Conservation (phyloP, 37 sponge, comb jelly and placozoan species). For the Mnemiopsis leidyi region DNA sequence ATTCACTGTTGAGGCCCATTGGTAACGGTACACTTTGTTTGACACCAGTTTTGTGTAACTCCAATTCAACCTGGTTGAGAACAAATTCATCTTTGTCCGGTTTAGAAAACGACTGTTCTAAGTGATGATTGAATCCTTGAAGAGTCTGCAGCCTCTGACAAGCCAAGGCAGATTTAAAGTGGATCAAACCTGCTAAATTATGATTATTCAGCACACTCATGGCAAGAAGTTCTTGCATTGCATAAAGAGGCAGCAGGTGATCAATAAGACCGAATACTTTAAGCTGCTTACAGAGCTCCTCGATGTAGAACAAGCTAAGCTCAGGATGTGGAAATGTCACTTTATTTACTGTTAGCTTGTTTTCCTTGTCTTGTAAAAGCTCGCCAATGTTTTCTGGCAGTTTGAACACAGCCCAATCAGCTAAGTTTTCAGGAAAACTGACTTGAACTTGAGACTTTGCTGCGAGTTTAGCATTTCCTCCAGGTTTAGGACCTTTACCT, state of each 20-base stretch:
- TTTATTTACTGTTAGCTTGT: constrained; percentile 32
- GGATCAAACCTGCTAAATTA: not conserved
- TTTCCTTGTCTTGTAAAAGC: not conserved
- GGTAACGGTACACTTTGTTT: not conserved
- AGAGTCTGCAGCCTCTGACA: constrained; percentile 2
- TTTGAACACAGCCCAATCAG: constrained; percentile 33
- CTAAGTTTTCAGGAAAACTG: not conserved
- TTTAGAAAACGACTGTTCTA: not conserved
- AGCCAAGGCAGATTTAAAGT: not conserved
- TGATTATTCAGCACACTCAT: not conserved
- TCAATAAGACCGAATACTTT: constrained; percentile 18
- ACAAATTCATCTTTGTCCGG: constrained; percentile 8
- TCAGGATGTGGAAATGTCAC: constrained; percentile 57
- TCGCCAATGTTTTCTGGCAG: constrained; percentile 4
- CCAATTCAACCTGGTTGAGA: not conserved
- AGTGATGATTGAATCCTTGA: constrained; percentile 49
- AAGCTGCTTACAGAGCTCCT: constrained; percentile 40
- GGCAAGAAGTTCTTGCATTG: constrained; percentile 43
- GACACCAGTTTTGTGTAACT: not conserved
- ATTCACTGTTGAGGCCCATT: constrained; percentile 22
- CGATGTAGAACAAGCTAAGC: constrained; percentile 15
- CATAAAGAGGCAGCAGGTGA: constrained; percentile 38
- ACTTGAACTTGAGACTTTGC: not conserved
- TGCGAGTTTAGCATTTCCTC: not conserved
- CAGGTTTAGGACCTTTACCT: not conserved